Conservation (phyloP, 2,113 vertebrate species). For the Aptenodytes forsteri region DNA sequence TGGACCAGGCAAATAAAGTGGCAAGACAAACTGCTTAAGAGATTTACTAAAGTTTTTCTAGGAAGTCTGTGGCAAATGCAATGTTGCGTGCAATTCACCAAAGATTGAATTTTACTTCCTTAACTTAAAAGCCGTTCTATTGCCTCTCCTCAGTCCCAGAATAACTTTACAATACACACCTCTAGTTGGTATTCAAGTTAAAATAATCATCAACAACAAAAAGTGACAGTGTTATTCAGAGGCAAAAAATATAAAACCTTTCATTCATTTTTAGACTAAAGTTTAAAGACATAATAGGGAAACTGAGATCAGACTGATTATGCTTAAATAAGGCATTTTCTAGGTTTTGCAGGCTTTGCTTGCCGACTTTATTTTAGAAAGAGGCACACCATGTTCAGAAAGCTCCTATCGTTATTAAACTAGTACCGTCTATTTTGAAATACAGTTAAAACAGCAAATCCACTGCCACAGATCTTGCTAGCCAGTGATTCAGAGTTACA, state of each 20-base stretch:
- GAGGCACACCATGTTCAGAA: background rate
- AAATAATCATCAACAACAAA: background rate
- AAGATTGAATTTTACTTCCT: background rate
- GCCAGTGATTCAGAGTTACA: background rate
- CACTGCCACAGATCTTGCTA: background rate
- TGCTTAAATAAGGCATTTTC: background rate
- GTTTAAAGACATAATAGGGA: background rate
- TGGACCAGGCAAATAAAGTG: background rate
- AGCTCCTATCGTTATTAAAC: background rate
- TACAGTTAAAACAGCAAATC: background rate
- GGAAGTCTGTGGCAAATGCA: background rate
- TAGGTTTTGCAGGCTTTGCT: background rate
- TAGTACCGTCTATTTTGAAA: background rate
- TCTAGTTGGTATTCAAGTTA: background rate
- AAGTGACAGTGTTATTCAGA: background rate
- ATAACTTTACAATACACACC: background rate
- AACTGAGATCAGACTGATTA: background rate
- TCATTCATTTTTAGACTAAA: background rate
- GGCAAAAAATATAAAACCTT: background rate
- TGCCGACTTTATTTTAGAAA: background rate
- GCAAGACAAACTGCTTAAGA: background rate
- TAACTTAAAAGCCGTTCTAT: background rate
- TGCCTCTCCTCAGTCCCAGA: background rate
- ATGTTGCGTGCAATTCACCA: background rate
- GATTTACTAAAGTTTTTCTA: background rate